Base-by-base conservation (phyloP, 2,888 invertebrate species). In the Leptogaster cylindrica region DNA sequence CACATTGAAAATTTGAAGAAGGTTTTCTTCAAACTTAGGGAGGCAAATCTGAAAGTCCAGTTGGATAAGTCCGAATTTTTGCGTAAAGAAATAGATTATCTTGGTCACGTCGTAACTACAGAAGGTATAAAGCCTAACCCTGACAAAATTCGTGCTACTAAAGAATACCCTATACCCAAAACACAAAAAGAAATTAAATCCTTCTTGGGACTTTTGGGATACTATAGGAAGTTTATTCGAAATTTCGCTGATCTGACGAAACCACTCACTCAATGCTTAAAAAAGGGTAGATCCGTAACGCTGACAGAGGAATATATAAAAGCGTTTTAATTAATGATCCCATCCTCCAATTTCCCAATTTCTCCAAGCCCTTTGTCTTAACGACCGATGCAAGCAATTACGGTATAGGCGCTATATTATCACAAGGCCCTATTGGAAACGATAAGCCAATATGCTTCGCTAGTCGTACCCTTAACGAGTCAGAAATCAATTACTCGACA, bases 61-160 rank as follows among this genome's bases (percentile, higher is more conserved):
- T 36, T 8, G 10, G 39, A 41, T 12, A 12, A 41, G 18, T 41
- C 41, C 2, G 12, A 41, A 12, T 41, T n/a, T n/a, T n/a, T n/a
- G n/a, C n/a, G n/a, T n/a, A n/a, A n/a, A n/a, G n/a, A n/a, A n/a
- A n/a, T n/a, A n/a, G n/a, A n/a, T n/a, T n/a, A n/a, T n/a, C n/a
- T n/a, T n/a, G 77, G 78, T 4, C 76, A 75, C 50, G 25, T 77
- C 1, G 44, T 69, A 10, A 61, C 69, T 2, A 7, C 69, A 5
- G 73, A 75, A 0, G 73, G 73, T 7, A 68, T 73, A n/a, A 71
- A 70, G 64, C 75, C 75, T 7, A 71, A 74, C 50, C 73, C 74
- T 28, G 67, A 70, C 2, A 74, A 73, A 71, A 72, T 72, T 8
- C 12, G 50, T 8, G 68, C 70, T 1, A 71, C 74, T 8, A 14